Conservation (phyloP, 1,140 invertebrate genomes). For the Aradophagus sp. region DNA sequence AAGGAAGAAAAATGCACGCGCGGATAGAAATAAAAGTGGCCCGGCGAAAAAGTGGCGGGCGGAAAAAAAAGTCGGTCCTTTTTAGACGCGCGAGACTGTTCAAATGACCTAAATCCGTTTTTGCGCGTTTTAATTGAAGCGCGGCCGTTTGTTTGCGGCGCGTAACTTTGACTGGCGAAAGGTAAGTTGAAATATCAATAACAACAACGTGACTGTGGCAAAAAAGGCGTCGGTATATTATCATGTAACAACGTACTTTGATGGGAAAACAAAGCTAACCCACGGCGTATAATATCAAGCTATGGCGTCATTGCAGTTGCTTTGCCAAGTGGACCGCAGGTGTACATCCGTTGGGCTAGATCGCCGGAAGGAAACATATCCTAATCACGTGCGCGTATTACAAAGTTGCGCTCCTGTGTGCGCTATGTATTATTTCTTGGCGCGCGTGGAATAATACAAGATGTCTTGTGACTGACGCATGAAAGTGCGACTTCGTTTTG, state of each 20-base stretch:
- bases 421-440: conserved; percentile 50
- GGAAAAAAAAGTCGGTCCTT: too few species aligned
- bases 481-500: conserved; percentile 37
- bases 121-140: too few species aligned
- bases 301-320: conserved; percentile 43
- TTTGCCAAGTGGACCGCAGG: conserved; percentile 55
- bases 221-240: conserved; percentile 32
- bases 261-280: conserved; percentile 47
- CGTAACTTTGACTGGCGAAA: too few species aligned
- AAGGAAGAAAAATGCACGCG: too few species aligned
- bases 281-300: conserved; percentile 48
- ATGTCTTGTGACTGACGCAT: conserved; percentile 40
- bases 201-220: conserved; percentile 9
- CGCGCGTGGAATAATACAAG: conserved; percentile 41
- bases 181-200: conserved; percentile 34
- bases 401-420: conserved; percentile 40
- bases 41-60: too few species aligned
- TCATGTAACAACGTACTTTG: conserved; percentile 35
- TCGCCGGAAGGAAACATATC: conserved; percentile 57
- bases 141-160: too few species aligned
- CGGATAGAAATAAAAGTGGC: too few species aligned
- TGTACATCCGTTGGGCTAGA: conserved; percentile 52
- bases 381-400: conserved; percentile 55
- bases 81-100: too few species aligned
- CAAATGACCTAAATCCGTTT: too few species aligned